These are phyloP conservation scores for Araneus ventricosus DNA, from an alignment of 1,140 invertebrate genomes.

Conservation along the genomic window DNA sequence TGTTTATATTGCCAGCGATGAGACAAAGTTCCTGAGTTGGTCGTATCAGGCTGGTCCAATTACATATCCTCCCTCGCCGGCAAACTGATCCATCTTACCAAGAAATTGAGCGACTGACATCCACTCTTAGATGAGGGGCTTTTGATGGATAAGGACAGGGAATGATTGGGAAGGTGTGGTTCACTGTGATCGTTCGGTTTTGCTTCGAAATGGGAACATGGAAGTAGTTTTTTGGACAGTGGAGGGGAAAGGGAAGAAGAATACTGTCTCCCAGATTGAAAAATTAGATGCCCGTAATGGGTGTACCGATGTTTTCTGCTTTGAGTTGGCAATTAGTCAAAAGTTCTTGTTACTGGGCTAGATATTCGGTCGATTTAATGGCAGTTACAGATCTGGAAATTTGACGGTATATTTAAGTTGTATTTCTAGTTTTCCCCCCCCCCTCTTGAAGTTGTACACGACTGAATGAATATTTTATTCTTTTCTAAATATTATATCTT, in stretches of 20 bases:
- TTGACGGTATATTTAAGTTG: neutral
- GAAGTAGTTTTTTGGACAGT: neutral
- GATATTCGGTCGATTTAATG: neutral
- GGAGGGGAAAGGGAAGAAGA: neutral
- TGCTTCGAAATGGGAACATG: neutral
- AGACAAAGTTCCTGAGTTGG: neutral
- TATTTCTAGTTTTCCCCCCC: too few species aligned
- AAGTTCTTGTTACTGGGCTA: neutral
- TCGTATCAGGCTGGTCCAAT: constrained; percentile 5
- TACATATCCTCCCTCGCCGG: constrained; percentile 22
- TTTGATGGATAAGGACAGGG: constrained; percentile 28
- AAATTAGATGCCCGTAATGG: neutral
- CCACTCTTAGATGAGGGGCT: constrained; percentile 1
- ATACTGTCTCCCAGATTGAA: neutral
- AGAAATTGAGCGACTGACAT: neutral
- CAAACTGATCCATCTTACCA: constrained; percentile 36
- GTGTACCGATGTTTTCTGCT: neutral
- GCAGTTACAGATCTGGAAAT: neutral
- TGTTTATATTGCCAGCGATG: constrained; percentile 19
- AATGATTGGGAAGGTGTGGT: constrained; percentile 30
- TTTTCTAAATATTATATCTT: too few species aligned
- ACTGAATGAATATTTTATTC: too few species aligned
- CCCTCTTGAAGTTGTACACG: too few species aligned
- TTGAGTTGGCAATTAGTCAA: neutral
- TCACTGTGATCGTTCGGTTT: neutral